Conservation (phyloP, 1,140 invertebrate genomes). For the Drosophila ohnishii region DNA sequence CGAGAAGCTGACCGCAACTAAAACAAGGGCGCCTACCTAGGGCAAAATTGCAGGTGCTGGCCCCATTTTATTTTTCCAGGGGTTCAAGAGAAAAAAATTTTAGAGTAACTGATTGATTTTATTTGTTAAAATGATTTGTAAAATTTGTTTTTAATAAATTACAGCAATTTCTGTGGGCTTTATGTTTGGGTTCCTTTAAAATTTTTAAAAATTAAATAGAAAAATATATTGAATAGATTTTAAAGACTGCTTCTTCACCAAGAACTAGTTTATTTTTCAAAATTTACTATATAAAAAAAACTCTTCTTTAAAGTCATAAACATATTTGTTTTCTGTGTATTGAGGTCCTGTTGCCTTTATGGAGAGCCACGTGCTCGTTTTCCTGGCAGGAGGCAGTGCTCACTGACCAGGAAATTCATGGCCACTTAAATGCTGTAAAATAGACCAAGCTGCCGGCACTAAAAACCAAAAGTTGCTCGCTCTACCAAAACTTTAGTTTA, state of each 20-base stretch:
- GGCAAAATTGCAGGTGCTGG: constrained; percentile 19
- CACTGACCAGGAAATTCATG: constrained; percentile 70
- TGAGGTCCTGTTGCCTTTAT: constrained; percentile 43
- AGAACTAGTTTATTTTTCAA: too few species aligned
- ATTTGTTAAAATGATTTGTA: not conserved
- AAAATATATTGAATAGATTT: too few species aligned
- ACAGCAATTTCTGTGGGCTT: not conserved
- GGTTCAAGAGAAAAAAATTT: not conserved
- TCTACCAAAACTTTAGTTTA: constrained; percentile 63
- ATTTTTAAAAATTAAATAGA: too few species aligned
- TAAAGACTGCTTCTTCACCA: too few species aligned
- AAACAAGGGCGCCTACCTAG: constrained; percentile 14
- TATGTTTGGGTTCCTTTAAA: not conserved
- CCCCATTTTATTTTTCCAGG: constrained; percentile 21
- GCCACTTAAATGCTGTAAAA: constrained; percentile 80
- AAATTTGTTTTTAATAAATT: not conserved
- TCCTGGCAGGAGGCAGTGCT: constrained; percentile 44
- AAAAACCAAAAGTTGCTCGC: constrained; percentile 73
- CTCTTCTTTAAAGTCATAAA: too few species aligned
- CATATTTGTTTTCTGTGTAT: not conserved
- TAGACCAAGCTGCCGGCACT: constrained; percentile 72
- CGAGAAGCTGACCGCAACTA: constrained; percentile 59
- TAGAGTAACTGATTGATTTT: not conserved
- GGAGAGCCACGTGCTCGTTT: constrained; percentile 54
- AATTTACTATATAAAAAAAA: too few species aligned